These are phyloP conservation scores for Patiria miniata DNA, from an alignment of 35 echinoderm and acorn worm species.

Conservation along the genomic window DNA sequence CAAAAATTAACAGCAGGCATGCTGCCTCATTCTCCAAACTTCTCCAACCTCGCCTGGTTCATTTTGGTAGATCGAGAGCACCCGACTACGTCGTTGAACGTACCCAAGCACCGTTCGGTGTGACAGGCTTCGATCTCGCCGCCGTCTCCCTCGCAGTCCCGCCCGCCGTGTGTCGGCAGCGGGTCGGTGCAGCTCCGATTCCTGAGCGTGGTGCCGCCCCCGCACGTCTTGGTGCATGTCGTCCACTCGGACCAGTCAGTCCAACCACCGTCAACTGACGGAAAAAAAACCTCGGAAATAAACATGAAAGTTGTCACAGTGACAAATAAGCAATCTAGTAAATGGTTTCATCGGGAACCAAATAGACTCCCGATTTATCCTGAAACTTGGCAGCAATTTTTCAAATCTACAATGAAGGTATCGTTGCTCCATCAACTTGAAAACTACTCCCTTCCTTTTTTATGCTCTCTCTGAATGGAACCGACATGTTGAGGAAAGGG, in stretches of 20 bases:
- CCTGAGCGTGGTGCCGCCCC: conserved; percentile 60
- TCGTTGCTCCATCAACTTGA: too few species aligned
- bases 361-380: too few species aligned
- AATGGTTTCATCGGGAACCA: too few species aligned
- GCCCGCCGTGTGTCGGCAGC: conserved; percentile 71
- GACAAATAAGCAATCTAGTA: too few species aligned
- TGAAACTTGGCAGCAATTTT: too few species aligned
- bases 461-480: too few species aligned
- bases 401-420: too few species aligned
- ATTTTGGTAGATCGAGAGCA: not conserved
- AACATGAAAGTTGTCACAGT: too few species aligned
- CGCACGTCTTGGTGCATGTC: conserved; percentile 84
- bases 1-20: not conserved
- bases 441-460: too few species aligned
- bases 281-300: too few species aligned
- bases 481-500: too few species aligned
- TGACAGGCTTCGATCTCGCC: conserved; percentile 46
- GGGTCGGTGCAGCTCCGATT: conserved; percentile 76
- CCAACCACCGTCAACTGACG: conserved; percentile 77
- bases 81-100: not conserved
- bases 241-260: conserved; percentile 62
- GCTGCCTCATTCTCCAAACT: not conserved
- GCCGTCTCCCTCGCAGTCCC: conserved; percentile 52
- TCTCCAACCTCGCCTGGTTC: not conserved
- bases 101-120: conserved; percentile 62